phyloP scores from a whole-genome alignment of 2,888 invertebrate species.

The Ectemnius lituratus region DNA sequence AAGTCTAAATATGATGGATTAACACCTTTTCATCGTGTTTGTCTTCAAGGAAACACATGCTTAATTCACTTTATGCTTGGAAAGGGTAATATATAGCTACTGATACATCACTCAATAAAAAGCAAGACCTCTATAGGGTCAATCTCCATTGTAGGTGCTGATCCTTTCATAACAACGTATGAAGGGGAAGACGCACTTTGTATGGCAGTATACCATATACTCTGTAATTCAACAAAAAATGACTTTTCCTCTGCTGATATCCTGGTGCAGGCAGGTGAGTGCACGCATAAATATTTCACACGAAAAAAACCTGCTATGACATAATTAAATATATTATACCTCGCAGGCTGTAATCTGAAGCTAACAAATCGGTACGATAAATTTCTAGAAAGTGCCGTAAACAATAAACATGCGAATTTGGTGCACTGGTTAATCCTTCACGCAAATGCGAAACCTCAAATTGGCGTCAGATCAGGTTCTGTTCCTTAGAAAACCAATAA shows the following conservation, averaged over 20 bases:
- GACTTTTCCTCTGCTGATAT: constrained; percentile 42
- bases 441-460: background rate
- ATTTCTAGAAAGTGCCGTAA: constrained; percentile 30
- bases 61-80: constrained; percentile 50
- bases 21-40: constrained; percentile 50
- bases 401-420: constrained; percentile 33
- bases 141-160: constrained; percentile 35
- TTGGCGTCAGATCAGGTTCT: too few relatives aligned
- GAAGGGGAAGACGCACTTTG: constrained; percentile 50
- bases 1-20: constrained; percentile 26
- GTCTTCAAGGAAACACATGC: constrained; percentile 35
- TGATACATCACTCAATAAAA: background rate
- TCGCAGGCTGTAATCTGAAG: constrained; percentile 35
- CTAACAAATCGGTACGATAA: constrained; percentile 26
- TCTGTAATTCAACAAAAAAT: constrained; percentile 33
- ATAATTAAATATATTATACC: background rate
- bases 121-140: background rate
- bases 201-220: constrained; percentile 37
- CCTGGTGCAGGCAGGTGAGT: constrained; percentile 33
- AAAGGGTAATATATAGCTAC: constrained; percentile 36
- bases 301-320: too few relatives aligned
- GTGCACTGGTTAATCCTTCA: constrained; percentile 42
- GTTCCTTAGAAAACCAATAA: too few relatives aligned
- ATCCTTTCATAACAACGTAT: constrained; percentile 30
- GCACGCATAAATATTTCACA: too few relatives aligned